phyloP scores from a whole-genome alignment of 2,113 vertebrate species.

The Odocoileus virginianus region DNA sequence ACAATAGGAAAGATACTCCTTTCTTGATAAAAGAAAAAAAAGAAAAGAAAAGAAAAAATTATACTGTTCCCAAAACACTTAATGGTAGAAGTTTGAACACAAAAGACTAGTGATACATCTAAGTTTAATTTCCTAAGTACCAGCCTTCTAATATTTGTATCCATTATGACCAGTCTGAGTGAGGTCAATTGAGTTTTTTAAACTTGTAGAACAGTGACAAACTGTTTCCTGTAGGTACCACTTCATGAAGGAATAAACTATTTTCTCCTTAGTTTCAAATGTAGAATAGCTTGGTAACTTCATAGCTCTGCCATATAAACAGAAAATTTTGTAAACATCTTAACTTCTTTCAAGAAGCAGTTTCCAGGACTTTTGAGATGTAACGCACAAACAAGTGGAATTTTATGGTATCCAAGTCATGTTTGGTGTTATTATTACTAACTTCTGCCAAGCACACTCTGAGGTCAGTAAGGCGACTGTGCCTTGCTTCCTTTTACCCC shows the following conservation, averaged over 20 bases:
- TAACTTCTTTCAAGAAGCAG: slow-evolving; percentile 12
- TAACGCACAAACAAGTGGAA: slow-evolving; percentile 45
- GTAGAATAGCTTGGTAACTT: neutral
- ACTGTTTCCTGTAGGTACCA: neutral
- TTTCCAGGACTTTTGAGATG: neutral
- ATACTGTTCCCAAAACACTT: neutral
- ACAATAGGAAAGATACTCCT: neutral
- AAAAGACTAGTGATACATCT: neutral
- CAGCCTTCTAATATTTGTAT: neutral
- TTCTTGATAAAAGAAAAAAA: neutral
- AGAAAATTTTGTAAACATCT: slow-evolving; percentile 34
- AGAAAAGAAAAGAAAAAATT: fast-evolving
- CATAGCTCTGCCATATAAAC: slow-evolving; percentile 1
- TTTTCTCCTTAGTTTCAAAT: slow-evolving; percentile 36
- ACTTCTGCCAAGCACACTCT: neutral
- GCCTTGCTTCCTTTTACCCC: neutral
- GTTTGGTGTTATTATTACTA: neutral
- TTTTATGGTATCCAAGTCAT: slow-evolving; percentile 16
- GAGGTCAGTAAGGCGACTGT: neutral
- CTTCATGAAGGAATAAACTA: slow-evolving; percentile 17
- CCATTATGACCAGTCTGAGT: neutral
- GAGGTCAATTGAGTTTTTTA: neutral
- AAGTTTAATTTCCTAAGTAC: neutral
- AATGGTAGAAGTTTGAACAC: neutral
- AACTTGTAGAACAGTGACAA: neutral